Conservation (phyloP, 2,797 vertebrate genomes). For the Spinibarbus caldwelli region DNA sequence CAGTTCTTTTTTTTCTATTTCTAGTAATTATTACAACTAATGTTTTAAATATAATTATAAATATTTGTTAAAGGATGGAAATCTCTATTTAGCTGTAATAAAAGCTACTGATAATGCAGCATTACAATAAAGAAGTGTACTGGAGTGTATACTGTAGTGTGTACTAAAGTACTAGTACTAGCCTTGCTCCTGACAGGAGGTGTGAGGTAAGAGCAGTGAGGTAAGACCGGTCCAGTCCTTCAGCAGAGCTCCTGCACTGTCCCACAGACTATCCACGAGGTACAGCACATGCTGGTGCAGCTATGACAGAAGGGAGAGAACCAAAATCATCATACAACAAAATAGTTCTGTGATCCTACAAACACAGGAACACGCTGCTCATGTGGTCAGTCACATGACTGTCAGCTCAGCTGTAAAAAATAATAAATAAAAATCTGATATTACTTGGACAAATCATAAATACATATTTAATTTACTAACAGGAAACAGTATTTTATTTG, state of each 20-base stretch:
- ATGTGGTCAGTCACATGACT: not conserved
- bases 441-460: too few relatives aligned
- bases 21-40: not conserved
- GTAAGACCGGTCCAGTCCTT: slow-evolving; percentile 91
- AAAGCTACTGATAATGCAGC: not conserved
- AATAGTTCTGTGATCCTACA: not conserved
- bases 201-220: slow-evolving; percentile 79
- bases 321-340: not conserved
- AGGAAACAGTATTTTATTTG: too few relatives aligned
- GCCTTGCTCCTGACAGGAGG: slow-evolving; percentile 53
- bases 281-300: slow-evolving; percentile 88
- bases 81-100: not conserved
- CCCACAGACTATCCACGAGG: slow-evolving; percentile 94
- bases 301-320: slow-evolving; percentile 66
- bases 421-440: too few relatives aligned
- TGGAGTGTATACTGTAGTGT: not conserved
- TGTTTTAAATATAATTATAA: not conserved
- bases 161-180: slow-evolving; percentile 4
- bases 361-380: not conserved
- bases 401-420: too few relatives aligned
- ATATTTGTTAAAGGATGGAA: not conserved
- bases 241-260: slow-evolving; percentile 83
- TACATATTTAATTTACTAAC: too few relatives aligned
- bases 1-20: not conserved
- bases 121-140: not conserved